Evolutionary conservation across 2,797 vertebrate species (phyloP).

Genomic region (Synaphobranchus kaupii): DNA sequence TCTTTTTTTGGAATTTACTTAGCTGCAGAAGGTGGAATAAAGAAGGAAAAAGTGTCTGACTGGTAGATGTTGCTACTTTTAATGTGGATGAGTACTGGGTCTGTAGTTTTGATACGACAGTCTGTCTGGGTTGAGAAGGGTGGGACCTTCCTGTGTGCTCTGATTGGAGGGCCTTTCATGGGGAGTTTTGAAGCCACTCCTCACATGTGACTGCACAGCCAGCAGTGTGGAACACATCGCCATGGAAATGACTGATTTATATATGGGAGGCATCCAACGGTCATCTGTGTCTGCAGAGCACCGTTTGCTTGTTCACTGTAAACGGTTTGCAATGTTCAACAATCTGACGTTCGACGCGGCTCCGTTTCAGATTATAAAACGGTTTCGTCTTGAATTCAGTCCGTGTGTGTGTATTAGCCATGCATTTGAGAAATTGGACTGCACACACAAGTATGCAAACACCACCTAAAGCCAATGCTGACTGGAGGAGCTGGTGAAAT

Average conservation of each 20-base stretch:
- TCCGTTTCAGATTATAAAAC: neutral
- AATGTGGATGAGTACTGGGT: conserved; percentile 29
- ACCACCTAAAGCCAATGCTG: neutral
- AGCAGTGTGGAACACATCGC: neutral
- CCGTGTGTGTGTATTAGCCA: neutral
- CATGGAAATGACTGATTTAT: neutral
- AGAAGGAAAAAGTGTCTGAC: conserved; percentile 23
- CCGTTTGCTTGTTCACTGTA: no score
- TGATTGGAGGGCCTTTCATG: neutral
- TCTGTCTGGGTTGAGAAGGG: conserved; percentile 24
- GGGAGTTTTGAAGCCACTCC: neutral
- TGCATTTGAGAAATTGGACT: neutral
- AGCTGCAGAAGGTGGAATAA: conserved; percentile 36
- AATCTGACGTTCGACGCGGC: neutral
- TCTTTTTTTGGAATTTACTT: conserved; percentile 7
- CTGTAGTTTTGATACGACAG: conserved; percentile 10
- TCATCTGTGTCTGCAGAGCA: neutral
- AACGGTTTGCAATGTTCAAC: neutral
- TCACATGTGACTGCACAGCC: neutral
- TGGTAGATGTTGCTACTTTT: conserved; percentile 30
- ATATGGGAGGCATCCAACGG: neutral
- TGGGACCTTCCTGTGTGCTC: neutral
- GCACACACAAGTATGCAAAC: neutral
- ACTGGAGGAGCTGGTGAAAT: neutral
- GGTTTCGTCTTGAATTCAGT: neutral